Conservation (phyloP, 1,140 invertebrate genomes). For the Drosophila mojavensis region DNA sequence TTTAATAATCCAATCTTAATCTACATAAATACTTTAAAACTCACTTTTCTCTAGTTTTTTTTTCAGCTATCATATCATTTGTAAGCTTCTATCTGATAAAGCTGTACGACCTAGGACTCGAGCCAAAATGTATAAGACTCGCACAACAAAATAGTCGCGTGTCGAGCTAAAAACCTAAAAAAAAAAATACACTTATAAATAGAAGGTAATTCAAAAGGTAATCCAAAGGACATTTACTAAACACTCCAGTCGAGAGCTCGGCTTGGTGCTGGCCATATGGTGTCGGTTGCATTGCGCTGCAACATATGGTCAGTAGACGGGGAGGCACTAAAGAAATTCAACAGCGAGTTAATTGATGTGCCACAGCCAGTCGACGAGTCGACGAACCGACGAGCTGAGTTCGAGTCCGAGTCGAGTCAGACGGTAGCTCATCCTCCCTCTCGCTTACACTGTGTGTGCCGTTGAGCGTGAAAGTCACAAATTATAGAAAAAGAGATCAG, state of each 20-base stretch:
- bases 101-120: no score
- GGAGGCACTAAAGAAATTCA: constrained; percentile 55
- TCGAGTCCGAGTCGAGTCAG: constrained; percentile 6
- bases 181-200: background rate
- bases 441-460: constrained; percentile 52
- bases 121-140: background rate
- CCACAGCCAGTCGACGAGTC: constrained; percentile 29
- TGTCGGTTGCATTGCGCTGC: constrained; percentile 42
- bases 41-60: no score
- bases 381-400: constrained; percentile 4
- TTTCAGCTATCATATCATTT: no score
- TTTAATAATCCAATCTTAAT: no score
- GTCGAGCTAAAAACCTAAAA: background rate
- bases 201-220: constrained; percentile 22
- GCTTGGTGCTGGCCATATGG: constrained; percentile 56
- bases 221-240: constrained; percentile 30
- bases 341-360: constrained; percentile 72
- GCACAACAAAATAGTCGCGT: constrained; percentile 46
- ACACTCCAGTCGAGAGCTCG: constrained; percentile 7
- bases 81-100: no score
- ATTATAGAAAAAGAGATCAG: constrained; percentile 81
- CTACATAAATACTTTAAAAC: no score
- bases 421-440: constrained; percentile 17
- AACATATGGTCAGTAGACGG: constrained; percentile 77
- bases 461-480: constrained; percentile 84